Evolutionary conservation across 1,140 invertebrate genomes (phyloP).

Genomic region (Neomicropteryx cornuta): DNA sequence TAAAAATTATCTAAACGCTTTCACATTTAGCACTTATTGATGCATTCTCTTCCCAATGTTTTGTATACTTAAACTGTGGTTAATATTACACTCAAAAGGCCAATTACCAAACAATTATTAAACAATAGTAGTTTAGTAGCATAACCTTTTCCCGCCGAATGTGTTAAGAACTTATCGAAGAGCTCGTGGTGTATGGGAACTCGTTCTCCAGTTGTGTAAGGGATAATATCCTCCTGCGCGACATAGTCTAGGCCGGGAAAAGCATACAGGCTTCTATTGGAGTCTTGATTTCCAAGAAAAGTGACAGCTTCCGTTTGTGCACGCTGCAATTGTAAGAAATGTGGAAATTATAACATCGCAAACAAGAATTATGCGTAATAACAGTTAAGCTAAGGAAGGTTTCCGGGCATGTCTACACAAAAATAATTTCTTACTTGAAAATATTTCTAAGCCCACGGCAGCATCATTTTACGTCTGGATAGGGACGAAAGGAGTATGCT

Average conservation of each 20-base stretch:
- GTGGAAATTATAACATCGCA: neutral
- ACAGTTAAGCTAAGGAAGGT: constrained; percentile 5
- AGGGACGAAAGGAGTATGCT: no score
- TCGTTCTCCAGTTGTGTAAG: constrained; percentile 71
- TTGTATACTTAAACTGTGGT: no score
- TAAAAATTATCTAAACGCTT: no score
- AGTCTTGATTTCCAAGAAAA: constrained; percentile 93
- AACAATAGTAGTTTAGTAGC: no score
- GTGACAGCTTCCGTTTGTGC: constrained; percentile 95
- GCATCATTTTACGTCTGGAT: no score
- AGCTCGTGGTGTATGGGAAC: constrained; percentile 86
- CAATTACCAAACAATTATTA: no score
- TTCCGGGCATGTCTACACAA: constrained; percentile 3
- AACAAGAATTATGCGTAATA: neutral
- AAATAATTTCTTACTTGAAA: no score
- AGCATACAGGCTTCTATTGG: constrained; percentile 83
- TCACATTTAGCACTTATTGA: no score
- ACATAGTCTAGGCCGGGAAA: constrained; percentile 95
- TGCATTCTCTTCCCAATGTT: no score
- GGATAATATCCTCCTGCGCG: constrained; percentile 89
- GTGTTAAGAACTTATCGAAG: constrained; percentile 89
- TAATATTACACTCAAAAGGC: no score
- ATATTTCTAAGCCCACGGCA: no score
- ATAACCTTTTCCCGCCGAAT: constrained; percentile 67
- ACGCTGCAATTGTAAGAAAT: constrained; percentile 49